Percentiles rank a stretch among this genome's conserved stretches.
Conservation (phyloP, 2,113 vertebrate species). For the Bubo bubo region DNA sequence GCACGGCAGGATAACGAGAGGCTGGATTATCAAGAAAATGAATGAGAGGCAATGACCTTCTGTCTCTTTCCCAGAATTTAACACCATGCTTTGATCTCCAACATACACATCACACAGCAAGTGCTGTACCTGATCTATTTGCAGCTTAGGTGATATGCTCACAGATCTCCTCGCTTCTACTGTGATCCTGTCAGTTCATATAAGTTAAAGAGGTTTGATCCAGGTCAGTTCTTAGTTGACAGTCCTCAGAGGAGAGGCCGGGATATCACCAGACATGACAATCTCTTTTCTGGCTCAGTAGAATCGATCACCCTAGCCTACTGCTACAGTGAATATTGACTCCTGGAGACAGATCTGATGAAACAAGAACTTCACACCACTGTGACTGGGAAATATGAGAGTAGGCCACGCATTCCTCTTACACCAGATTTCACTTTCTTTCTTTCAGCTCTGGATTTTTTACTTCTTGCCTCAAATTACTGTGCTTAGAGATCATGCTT, state of each 20-base stretch:
- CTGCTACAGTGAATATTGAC: not conserved
- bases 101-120: not conserved
- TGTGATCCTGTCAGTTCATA: not conserved
- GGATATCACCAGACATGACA: not conserved
- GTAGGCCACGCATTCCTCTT: fast-evolving
- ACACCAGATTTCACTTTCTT: not conserved
- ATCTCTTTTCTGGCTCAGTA: not conserved
- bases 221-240: not conserved
- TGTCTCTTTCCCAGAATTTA: not conserved
- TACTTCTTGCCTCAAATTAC: not conserved
- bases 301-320: not conserved
- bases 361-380: not conserved
- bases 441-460: not conserved
- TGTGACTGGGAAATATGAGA: not conserved
- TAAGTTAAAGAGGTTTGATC: not conserved
- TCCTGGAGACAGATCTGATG: not conserved
- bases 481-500: not conserved
- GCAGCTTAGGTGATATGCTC: fast-evolving
- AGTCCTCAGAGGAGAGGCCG: not conserved
- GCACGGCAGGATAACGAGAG: not conserved
- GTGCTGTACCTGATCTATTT: not conserved
- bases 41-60: not conserved
- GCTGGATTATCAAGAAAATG: not conserved
- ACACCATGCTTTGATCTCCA: not conserved
- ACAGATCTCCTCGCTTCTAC: not conserved